Conservation (phyloP, 2,797 vertebrate species). For the Zalophus californianus region DNA sequence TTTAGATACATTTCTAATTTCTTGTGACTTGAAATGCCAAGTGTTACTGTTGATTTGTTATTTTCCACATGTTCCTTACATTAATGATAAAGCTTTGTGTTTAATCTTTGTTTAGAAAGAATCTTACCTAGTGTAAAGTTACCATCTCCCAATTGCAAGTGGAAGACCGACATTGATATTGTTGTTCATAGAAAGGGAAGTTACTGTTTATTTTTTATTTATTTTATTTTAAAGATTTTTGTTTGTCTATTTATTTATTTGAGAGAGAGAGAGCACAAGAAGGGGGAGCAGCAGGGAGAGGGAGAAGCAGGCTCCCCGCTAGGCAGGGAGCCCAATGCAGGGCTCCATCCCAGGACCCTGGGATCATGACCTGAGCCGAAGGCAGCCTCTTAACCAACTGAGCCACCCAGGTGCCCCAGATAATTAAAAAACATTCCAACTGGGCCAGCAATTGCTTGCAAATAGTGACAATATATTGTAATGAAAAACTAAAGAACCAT, state of each 20-base stretch:
- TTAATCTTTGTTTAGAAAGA: conserved; percentile 40
- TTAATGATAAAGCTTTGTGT: background rate
- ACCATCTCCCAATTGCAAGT: background rate
- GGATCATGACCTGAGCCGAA: too few relatives aligned
- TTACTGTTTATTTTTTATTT: conserved; percentile 12
- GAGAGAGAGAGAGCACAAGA: too few relatives aligned
- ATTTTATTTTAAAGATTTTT: too few relatives aligned
- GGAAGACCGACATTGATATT: background rate
- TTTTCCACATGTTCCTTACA: background rate
- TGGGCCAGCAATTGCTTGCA: background rate
- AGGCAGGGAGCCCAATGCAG: too few relatives aligned
- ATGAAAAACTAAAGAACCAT: background rate
- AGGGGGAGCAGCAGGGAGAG: too few relatives aligned
- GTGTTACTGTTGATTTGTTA: conserved; percentile 41
- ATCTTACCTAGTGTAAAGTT: background rate
- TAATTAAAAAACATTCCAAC: background rate
- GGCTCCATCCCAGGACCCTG: too few relatives aligned
- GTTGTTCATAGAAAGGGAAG: background rate
- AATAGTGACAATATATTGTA: background rate
- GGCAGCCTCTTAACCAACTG: too few relatives aligned
- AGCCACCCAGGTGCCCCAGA: background rate
- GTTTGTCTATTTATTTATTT: too few relatives aligned
- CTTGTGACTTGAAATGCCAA: background rate
- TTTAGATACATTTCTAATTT: background rate
- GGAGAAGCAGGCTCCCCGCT: too few relatives aligned